Base-by-base conservation (phyloP, 2,888 invertebrate species). In the Oscheius sp. region DNA sequence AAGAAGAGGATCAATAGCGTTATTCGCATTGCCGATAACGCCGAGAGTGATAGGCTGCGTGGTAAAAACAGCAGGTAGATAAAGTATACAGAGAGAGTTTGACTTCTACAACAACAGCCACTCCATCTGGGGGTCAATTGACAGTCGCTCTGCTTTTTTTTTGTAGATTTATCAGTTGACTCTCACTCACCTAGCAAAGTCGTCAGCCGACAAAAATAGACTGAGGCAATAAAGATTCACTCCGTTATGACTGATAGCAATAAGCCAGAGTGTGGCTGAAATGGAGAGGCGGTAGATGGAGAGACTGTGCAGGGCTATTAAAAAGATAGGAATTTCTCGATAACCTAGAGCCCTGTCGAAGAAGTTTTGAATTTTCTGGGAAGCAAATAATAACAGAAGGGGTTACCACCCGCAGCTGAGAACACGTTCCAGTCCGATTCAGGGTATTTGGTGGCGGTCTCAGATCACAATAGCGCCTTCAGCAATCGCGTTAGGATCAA, bases 1-100 rank as follows among this genome's bases (percentile, higher is more conserved):
- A 66, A 66, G 52, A 66, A 49, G 52, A 66, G 66, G 35, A 66
- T 66, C 66, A 66, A 66, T 66, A 66, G 35, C 49, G 49, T 25
- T 66, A 18, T 66, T 66, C 66, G 66, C 66, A 66, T 66, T 29
- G 52, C 27, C 66, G 66, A 66, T 66, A 66, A 66, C 25, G 52
- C 66, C 25, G 52, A 9, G 52, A 66, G 66, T 66, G 66, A 66
- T 66, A 66, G 66, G 13, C 52, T 46, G 7, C 18, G 66, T 29
- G 52, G 13, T n/a, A 27, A 63, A 52, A 66, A 21, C 49, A 52
- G 29, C 7, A 46, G 49, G 61, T 29, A 66, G 66, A 66, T 66
- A 66, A 64, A 66, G 49, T 66, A 16, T 7, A n/a, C 64, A 63
- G 25, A 58, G 12, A 25, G 29, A 21, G 2, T 27, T 23, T 56